Conservation (phyloP, 2,113 vertebrate species). For the Laterallus jamaicensis region DNA sequence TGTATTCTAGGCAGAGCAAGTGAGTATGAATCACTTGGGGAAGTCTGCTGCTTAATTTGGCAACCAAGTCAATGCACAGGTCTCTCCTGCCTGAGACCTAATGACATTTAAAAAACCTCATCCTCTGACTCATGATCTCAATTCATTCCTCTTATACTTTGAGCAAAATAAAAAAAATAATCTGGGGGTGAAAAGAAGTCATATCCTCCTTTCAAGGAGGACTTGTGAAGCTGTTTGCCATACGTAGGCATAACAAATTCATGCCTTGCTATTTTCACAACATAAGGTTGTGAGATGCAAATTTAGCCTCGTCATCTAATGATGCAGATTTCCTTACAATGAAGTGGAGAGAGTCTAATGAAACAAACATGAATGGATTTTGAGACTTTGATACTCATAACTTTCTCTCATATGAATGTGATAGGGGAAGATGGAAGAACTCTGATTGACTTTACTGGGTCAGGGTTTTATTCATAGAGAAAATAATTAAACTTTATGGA, state of each 20-base stretch:
- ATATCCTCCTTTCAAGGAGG: neutral
- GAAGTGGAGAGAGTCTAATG: neutral
- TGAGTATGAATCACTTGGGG: neutral
- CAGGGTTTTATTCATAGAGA: neutral
- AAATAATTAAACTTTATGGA: neutral
- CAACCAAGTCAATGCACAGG: neutral
- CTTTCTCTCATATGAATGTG: neutral
- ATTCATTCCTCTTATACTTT: neutral
- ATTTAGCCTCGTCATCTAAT: neutral
- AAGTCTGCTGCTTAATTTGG: neutral
- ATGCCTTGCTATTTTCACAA: neutral
- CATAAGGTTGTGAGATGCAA: neutral
- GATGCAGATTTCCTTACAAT: neutral
- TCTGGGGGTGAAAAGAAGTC: neutral
- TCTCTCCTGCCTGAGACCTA: neutral
- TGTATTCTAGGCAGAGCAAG: neutral
- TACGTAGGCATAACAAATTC: neutral
- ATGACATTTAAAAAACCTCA: neutral
- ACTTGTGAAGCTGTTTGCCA: neutral
- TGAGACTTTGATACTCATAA: neutral
- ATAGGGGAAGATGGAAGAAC: neutral
- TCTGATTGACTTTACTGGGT: neutral
- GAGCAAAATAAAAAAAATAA: slow-evolving; percentile 14
- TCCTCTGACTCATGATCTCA: neutral
- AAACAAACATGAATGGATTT: neutral